These are phyloP conservation scores for Hydriomena furcata DNA, from an alignment of 2,888 invertebrate species.

Conservation along the genomic window DNA sequence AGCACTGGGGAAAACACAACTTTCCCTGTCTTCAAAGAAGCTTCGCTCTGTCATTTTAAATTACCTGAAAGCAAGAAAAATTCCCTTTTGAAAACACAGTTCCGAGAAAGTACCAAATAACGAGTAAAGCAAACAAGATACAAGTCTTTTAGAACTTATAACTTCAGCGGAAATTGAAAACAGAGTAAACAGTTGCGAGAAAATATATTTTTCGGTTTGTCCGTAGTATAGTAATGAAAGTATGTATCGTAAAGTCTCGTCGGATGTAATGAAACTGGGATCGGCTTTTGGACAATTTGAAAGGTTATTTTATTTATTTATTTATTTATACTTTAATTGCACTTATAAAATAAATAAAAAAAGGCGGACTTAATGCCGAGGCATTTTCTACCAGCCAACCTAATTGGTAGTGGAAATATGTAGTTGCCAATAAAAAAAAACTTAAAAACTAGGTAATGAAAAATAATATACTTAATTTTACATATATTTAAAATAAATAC, in stretches of 20 bases:
- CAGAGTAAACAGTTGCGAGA: constrained; percentile 39
- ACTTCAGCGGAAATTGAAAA: constrained; percentile 54
- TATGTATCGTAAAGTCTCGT: constrained; percentile 21
- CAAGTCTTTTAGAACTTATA: constrained; percentile 33
- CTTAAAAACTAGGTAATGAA: too few relatives aligned
- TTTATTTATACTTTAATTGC: too few relatives aligned
- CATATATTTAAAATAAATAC: too few relatives aligned
- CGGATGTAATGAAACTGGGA: constrained; percentile 24
- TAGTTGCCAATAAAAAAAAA: too few relatives aligned
- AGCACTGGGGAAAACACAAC: not conserved
- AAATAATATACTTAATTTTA: too few relatives aligned
- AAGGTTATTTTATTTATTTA: constrained; percentile 19
- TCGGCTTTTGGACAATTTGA: constrained; percentile 12
- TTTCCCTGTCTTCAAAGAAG: not conserved
- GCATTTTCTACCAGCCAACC: too few relatives aligned
- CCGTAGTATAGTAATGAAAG: constrained; percentile 32
- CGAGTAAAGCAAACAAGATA: constrained; percentile 39
- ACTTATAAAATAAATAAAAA: too few relatives aligned
- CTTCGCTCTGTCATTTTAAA: constrained; percentile 13
- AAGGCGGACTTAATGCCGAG: too few relatives aligned
- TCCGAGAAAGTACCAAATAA: constrained; percentile 16
- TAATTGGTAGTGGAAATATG: too few relatives aligned
- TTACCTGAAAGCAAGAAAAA: constrained; percentile 36
- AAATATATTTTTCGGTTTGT: constrained; percentile 32
- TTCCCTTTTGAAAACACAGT: constrained; percentile 19